Conservation (phyloP, 2,113 vertebrate genomes). For the Scolopax mira region DNA sequence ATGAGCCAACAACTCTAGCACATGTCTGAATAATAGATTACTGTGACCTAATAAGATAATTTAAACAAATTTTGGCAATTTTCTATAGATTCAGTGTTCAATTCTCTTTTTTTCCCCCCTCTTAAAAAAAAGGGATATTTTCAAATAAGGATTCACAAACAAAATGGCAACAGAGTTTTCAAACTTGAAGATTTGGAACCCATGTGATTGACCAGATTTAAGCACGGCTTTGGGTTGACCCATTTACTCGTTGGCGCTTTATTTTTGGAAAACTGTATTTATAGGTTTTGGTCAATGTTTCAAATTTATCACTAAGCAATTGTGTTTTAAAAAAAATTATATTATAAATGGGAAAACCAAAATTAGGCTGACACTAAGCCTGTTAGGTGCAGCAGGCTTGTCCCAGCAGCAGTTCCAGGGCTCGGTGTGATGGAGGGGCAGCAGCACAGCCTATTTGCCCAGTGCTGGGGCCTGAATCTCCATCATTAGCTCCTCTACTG, state of each 20-base stretch:
- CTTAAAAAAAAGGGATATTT: neutral
- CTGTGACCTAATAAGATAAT: conserved; percentile 17
- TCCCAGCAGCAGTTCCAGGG: neutral
- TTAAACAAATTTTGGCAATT: neutral
- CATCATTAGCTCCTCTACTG: neutral
- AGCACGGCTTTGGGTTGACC: neutral
- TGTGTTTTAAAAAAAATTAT: neutral
- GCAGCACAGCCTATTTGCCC: neutral
- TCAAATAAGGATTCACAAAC: neutral
- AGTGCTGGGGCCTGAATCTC: neutral
- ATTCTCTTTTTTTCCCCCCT: neutral
- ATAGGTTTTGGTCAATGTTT: neutral
- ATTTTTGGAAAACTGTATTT: neutral
- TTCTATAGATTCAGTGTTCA: neutral
- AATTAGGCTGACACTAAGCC: neutral
- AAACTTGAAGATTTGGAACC: neutral
- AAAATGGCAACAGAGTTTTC: neutral
- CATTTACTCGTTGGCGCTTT: neutral
- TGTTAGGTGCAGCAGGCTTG: neutral
- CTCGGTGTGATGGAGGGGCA: neutral
- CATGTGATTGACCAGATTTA: neutral
- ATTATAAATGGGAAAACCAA: neutral
- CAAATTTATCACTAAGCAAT: neutral
- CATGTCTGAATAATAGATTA: conserved; percentile 9
- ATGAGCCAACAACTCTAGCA: neutral